Conservation (phyloP, 2,797 vertebrate species). For the Alectoris magna region DNA sequence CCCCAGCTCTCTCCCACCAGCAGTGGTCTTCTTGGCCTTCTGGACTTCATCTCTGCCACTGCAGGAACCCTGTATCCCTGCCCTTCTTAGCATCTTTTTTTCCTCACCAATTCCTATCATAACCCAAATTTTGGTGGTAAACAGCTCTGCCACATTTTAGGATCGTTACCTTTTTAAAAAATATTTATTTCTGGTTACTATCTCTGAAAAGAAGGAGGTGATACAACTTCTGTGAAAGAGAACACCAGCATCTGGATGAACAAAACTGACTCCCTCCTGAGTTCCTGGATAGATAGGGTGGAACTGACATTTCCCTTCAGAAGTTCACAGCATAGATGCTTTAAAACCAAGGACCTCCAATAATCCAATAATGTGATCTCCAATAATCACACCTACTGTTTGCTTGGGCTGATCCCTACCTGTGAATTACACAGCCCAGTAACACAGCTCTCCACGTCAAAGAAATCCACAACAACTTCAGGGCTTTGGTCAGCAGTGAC, state of each 20-base stretch:
- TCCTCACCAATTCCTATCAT: background rate
- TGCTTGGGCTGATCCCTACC: background rate
- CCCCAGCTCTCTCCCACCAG: background rate
- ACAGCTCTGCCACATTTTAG: background rate
- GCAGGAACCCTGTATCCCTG: background rate
- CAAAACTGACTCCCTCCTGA: background rate
- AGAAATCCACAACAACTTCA: background rate
- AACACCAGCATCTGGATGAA: background rate
- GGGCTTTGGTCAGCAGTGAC: background rate
- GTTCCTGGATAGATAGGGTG: background rate
- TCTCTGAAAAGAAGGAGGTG: background rate
- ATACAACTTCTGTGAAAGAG: background rate
- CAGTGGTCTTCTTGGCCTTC: background rate
- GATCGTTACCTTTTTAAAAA: background rate
- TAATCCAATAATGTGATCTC: background rate
- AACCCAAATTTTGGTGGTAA: background rate
- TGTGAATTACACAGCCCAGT: background rate
- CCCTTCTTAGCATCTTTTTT: background rate
- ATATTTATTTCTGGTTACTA: background rate
- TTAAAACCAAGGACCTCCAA: background rate
- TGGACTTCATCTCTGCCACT: fast-evolving
- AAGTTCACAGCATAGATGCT: background rate
- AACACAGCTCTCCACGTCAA: background rate
- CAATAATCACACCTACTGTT: background rate
- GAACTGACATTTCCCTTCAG: constrained; percentile 15